phyloP scores from a whole-genome alignment of 2,113 vertebrate genomes.

The Sorex araneus region DNA sequence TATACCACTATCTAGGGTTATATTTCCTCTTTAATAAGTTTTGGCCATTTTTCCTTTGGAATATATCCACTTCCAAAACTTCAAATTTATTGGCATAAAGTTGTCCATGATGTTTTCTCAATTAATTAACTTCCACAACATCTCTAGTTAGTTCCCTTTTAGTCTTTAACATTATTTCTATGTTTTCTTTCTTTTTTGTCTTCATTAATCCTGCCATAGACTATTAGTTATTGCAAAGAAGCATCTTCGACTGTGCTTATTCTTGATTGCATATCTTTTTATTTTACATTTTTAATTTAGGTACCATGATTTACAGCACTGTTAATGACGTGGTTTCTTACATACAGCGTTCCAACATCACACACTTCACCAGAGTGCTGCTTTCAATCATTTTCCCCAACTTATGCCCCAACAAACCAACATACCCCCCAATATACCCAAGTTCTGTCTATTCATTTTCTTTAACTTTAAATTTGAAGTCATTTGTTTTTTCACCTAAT shows the following conservation, averaged over 20 bases:
- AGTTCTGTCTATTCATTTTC: background rate
- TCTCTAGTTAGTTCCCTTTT: background rate
- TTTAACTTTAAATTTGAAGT: background rate
- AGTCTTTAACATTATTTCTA: background rate
- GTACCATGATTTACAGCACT: background rate
- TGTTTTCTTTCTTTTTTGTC: background rate
- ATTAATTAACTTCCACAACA: conserved; percentile 42
- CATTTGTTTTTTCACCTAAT: background rate
- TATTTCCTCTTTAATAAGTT: conserved; percentile 33
- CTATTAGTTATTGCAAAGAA: conserved; percentile 45
- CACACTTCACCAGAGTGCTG: too few relatives aligned
- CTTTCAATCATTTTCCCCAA: too few relatives aligned
- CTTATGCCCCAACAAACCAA: too few relatives aligned
- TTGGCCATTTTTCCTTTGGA: background rate
- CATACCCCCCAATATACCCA: too few relatives aligned
- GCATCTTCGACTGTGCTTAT: background rate
- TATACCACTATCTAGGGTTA: background rate
- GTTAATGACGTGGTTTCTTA: too few relatives aligned
- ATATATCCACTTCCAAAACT: conserved; percentile 15
- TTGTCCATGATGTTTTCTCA: conserved; percentile 40
- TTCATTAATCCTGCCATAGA: background rate
- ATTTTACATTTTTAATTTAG: conserved; percentile 35
- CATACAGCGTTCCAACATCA: too few relatives aligned
- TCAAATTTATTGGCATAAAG: conserved; percentile 11
- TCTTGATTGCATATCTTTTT: background rate